phyloP scores from a whole-genome alignment of 2,113 vertebrate species.

The Boulengeromyrus knoepffleri region DNA sequence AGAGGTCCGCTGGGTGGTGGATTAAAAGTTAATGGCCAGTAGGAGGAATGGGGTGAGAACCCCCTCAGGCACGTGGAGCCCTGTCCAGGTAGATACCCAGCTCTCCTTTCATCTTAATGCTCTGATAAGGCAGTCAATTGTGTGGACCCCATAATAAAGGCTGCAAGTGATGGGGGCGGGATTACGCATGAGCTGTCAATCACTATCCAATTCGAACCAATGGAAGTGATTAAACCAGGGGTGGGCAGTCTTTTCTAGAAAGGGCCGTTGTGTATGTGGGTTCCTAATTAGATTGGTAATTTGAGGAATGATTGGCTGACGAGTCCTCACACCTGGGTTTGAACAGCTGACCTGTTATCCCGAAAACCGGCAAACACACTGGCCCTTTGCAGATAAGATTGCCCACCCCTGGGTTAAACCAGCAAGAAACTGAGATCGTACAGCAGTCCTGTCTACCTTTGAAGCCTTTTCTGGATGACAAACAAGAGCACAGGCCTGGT shows the following conservation, averaged over 20 bases:
- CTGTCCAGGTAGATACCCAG: constrained; percentile 54
- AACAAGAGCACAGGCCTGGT: not conserved
- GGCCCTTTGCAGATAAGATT: too few relatives aligned
- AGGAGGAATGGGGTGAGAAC: constrained; percentile 44
- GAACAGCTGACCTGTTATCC: too few relatives aligned
- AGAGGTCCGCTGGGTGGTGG: constrained; percentile 54
- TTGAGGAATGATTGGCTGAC: too few relatives aligned
- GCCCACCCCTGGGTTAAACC: not conserved
- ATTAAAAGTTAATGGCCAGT: constrained; percentile 47
- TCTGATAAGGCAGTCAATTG: not conserved
- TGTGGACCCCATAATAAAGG: not conserved
- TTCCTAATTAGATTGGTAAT: too few relatives aligned
- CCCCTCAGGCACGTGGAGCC: constrained; percentile 45
- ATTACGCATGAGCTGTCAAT: not conserved
- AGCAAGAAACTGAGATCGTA: not conserved
- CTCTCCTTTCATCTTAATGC: constrained; percentile 43
- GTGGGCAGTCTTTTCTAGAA: too few relatives aligned
- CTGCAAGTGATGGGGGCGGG: not conserved
- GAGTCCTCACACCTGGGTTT: too few relatives aligned
- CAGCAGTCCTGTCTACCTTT: not conserved
- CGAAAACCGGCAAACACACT: too few relatives aligned
- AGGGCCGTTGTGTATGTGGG: too few relatives aligned
- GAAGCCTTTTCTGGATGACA: not conserved
- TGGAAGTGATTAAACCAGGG: not conserved
- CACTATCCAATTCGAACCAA: not conserved